These are phyloP conservation scores for Circaetus cinerascens DNA, from an alignment of 2,113 vertebrate genomes.

Conservation along the genomic window DNA sequence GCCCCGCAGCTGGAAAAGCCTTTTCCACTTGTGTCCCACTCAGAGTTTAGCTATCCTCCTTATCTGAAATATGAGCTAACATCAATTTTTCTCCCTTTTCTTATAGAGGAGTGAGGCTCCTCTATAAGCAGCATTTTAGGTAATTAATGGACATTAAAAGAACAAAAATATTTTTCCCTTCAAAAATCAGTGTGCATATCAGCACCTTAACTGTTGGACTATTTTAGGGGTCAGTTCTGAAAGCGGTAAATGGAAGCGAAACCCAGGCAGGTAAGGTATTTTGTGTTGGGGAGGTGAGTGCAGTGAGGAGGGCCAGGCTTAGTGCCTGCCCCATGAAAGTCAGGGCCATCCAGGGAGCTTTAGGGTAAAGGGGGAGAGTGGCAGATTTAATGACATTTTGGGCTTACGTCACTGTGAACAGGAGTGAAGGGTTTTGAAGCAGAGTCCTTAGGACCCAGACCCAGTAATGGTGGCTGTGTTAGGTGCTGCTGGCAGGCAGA, in stretches of 20 bases:
- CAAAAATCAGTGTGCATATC: not conserved
- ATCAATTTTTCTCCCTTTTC: not conserved
- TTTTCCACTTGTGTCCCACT: not conserved
- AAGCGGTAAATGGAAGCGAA: not conserved
- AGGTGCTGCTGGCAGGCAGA: not conserved
- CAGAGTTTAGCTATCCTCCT: not conserved
- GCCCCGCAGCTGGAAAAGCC: not conserved
- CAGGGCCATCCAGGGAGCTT: not conserved
- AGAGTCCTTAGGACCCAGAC: not conserved
- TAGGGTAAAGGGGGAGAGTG: not conserved
- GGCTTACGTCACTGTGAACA: not conserved
- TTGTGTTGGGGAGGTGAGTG: not conserved
- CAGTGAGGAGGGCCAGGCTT: not conserved
- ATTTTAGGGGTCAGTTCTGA: not conserved
- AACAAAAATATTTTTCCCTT: not conserved
- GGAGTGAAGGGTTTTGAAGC: not conserved
- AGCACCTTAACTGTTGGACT: not conserved
- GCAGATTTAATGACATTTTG: not conserved
- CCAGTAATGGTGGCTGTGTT: rapidly evolving
- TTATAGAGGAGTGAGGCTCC: not conserved
- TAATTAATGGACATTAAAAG: not conserved
- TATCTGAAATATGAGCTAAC: not conserved
- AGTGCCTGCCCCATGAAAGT: not conserved
- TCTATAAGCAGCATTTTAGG: not conserved
- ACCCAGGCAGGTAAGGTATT: not conserved